Percentiles rank a stretch among this genome's conserved stretches.
phyloP scores from a whole-genome alignment of 1,140 invertebrate species.

The Mylabris phalerata region DNA sequence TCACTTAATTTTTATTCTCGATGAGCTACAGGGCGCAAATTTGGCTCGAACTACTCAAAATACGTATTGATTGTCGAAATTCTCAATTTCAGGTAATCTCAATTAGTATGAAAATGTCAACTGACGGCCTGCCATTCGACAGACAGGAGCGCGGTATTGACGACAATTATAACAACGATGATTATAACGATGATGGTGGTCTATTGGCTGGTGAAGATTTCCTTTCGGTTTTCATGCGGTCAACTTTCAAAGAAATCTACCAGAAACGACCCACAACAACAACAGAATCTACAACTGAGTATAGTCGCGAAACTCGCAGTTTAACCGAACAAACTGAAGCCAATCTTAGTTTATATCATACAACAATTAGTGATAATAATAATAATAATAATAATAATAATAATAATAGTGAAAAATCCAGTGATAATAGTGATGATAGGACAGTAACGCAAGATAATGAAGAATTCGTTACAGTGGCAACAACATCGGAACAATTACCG shows the following conservation, averaged over 20 bases:
- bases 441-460: slow-evolving; percentile 17
- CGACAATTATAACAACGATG: slow-evolving; percentile 31
- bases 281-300: slow-evolving; percentile 40
- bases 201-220: slow-evolving; percentile 52
- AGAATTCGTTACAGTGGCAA: slow-evolving; percentile 42
- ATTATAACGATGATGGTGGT: slow-evolving; percentile 32
- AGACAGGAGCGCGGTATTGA: slow-evolving; percentile 38
- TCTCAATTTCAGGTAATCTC: too few relatives aligned
- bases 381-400: slow-evolving; percentile 11
- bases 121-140: slow-evolving; percentile 32
- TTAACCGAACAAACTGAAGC: slow-evolving; percentile 4
- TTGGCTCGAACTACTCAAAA: too few relatives aligned
- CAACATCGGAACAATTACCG: slow-evolving; percentile 25
- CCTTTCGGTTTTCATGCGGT: slow-evolving; percentile 48
- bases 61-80: too few relatives aligned
- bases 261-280: slow-evolving; percentile 29
- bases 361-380: slow-evolving; percentile 9
- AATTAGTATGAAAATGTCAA: slow-evolving; percentile 16
- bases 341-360: slow-evolving; percentile 9
- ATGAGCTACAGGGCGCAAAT: too few relatives aligned
- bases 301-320: slow-evolving; percentile 34
- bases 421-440: slow-evolving; percentile 25
- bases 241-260: slow-evolving; percentile 36
- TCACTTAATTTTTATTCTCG: too few relatives aligned
- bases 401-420: slow-evolving; percentile 12